A percentile compares a stretch with the other conserved stretches of the same genome.
Conservation (phyloP, 2,113 vertebrate genomes). For the Crotalus viridis region DNA sequence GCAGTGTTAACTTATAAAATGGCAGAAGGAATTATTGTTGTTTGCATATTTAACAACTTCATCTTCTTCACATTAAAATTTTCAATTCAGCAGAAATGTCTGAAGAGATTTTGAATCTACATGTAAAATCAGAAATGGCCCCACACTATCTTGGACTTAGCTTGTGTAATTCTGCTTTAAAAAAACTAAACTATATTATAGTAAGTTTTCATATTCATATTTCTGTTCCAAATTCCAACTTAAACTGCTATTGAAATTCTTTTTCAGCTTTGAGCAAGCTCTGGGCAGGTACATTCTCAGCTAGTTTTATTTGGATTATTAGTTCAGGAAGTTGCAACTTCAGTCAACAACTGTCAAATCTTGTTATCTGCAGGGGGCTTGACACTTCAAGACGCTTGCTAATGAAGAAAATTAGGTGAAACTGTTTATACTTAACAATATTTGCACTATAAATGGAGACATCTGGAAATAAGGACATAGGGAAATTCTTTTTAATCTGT, state of each 20-base stretch:
- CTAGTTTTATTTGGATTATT: not conserved
- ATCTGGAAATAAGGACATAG: not conserved
- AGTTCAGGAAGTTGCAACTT: not conserved
- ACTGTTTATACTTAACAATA: not conserved
- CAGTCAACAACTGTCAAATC: conserved; percentile 11
- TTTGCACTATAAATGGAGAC: conserved; percentile 26
- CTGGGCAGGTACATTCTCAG: not conserved
- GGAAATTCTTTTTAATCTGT: conserved; percentile 5
- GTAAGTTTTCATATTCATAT: not conserved
- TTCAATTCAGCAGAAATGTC: not conserved
- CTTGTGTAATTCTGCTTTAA: not conserved
- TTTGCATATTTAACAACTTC: not conserved
- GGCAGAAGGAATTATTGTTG: not conserved
- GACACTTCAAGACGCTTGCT: conserved; percentile 15
- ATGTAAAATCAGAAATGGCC: conserved; percentile 5
- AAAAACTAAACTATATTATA: not conserved
- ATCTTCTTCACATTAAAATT: not conserved
- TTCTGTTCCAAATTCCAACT: not conserved
- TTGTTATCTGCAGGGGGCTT: not conserved
- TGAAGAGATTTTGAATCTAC: not conserved
- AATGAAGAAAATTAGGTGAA: conserved; percentile 14
- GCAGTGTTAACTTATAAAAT: not conserved
- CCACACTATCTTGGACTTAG: not conserved
- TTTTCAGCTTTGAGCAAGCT: not conserved
- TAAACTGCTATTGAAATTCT: not conserved